Base-by-base conservation (phyloP, 2,888 invertebrate genomes). In the Leptura quadrifasciata region DNA sequence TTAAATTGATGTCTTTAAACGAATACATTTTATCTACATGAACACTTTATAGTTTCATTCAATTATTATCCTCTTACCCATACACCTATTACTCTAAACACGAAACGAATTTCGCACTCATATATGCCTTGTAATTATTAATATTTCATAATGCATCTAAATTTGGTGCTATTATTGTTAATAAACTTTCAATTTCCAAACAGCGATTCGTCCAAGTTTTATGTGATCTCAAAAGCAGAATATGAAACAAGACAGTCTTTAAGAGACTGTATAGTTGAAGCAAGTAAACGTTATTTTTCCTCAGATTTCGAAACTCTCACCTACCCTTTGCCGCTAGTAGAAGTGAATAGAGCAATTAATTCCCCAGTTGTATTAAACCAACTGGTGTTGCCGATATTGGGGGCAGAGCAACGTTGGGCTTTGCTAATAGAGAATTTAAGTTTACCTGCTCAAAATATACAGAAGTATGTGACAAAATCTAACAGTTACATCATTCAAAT, bases 401-500 rank as follows among this genome's bases (percentile, higher is more conserved):
- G 76, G 27, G 12, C 17, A 1, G 39, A 75, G 6, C 27, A 68
- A 12, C 72, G 72, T 10, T 75, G 76, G 74, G 63, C 75, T 0
- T 57, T 80, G 47, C 8, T 79, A n/a, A 54, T 80, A 12, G 76
- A 75, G 57, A 73, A 78, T 31, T 54, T 76, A 17, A 70, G 60
- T 10, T 18, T n/a, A 0, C 52, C 55, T 2, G 15, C 35, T 1
- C 60, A 65, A 20, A 60, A 67, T 12, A 60, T 71, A 9, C 54
- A 54, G 0, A 15, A 52, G 10, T 58, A 65, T 39, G 21, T 58
- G 1, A 21, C 24, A 1, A 75, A 76, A 60, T 65, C 72, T 2
- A 65, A 72, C 0, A 81, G 77, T 31, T 83, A 82, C 67, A 77
- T 83, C 6, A 73, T 83, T 5, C 81, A 82, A 39, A 76, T 83